Percentiles rank a stretch among this genome's conserved stretches.
phyloP scores from a whole-genome alignment of 2,888 invertebrate genomes.

The Drosophila falleni region DNA sequence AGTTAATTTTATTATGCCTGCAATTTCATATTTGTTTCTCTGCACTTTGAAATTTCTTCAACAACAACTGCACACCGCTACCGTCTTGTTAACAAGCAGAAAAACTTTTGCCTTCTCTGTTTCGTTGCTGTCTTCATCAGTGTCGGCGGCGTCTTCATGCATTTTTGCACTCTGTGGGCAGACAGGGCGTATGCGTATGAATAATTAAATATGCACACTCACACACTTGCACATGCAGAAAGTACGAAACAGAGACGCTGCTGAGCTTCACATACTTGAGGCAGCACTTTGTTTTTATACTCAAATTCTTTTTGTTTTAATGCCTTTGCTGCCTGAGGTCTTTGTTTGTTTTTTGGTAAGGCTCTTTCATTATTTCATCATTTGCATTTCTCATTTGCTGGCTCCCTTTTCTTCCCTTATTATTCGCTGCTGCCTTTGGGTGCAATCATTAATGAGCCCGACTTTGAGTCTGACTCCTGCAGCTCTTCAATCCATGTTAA shows the following conservation, averaged over 20 bases:
- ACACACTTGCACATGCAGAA: conserved; percentile 19
- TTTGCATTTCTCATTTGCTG: conserved; percentile 74
- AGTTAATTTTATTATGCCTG: conserved; percentile 64
- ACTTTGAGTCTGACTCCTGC: background rate
- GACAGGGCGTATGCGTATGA: conserved; percentile 79
- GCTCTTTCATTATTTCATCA: conserved; percentile 69
- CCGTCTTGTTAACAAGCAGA: conserved; percentile 55
- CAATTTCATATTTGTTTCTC: conserved; percentile 61
- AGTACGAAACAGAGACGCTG: conserved; percentile 25
- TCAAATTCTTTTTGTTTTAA: conserved; percentile 69
- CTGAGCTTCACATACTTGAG: conserved; percentile 45
- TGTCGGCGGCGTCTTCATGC: conserved; percentile 47
- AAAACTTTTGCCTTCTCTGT: conserved; percentile 63
- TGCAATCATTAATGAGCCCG: conserved; percentile 41
- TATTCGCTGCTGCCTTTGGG: conserved; percentile 7
- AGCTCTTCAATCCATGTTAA: conserved; percentile 1
- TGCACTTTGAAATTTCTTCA: conserved; percentile 64
- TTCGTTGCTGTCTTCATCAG: conserved; percentile 27
- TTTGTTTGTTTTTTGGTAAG: conserved; percentile 55
- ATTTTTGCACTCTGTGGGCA: conserved; percentile 68
- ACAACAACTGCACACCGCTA: conserved; percentile 14
- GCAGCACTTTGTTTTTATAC: conserved; percentile 73
- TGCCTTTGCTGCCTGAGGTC: conserved; percentile 55
- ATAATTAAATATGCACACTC: conserved; percentile 70
- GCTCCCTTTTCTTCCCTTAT: conserved; percentile 1